Conservation (phyloP, 2,797 vertebrate genomes). For the Myiotriccus ornatus region DNA sequence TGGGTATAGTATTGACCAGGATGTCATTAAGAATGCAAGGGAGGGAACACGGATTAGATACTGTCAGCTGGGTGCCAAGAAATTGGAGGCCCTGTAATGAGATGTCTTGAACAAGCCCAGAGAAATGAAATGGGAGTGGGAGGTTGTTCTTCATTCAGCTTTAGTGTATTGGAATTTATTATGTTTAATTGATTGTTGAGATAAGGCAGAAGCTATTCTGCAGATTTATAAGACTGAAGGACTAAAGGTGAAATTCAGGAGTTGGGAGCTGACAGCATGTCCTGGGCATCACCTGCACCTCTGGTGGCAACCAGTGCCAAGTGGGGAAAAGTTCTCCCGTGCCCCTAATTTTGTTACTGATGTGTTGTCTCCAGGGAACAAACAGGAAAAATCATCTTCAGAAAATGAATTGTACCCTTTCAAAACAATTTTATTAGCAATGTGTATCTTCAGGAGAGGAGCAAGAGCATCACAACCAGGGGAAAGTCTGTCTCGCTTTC, state of each 20-base stretch:
- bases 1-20: conserved; percentile 20
- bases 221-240: neutral
- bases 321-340: neutral
- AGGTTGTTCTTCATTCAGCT: neutral
- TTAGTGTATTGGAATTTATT: conserved; percentile 23
- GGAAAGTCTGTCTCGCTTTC: neutral
- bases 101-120: conserved; percentile 4
- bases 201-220: neutral
- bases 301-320: neutral
- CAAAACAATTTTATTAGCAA: neutral
- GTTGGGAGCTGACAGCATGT: neutral
- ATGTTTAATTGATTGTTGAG: conserved; percentile 14
- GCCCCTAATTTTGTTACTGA: neutral
- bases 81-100: conserved; percentile 18
- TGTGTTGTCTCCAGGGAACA: neutral
- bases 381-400: neutral
- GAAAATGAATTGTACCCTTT: neutral
- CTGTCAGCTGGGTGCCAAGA: conserved; percentile 37
- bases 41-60: neutral
- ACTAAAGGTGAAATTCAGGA: neutral
- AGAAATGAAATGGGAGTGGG: neutral
- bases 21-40: conserved; percentile 27
- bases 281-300: neutral
- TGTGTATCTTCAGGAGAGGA: neutral
- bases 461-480: neutral